Evolutionary conservation across 2,797 vertebrate genomes (phyloP).

Genomic region (Mareca strepera): DNA sequence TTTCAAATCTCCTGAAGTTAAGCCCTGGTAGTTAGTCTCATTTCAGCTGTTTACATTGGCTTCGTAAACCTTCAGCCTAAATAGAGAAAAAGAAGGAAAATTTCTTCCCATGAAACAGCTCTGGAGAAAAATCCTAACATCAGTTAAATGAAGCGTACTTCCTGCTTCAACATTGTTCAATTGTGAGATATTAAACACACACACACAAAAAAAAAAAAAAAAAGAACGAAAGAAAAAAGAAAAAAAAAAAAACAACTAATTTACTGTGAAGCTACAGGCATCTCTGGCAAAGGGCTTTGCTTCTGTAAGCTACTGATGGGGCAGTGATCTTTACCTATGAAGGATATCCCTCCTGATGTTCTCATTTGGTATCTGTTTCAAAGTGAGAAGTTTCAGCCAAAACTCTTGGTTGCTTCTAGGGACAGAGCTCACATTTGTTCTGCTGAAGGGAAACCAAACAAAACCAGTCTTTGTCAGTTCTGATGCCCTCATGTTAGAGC

Average conservation of each 20-base stretch:
- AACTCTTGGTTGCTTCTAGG: not conserved
- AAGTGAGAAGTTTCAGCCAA: not conserved
- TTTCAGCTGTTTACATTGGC: constrained; percentile 43
- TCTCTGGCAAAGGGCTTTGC: not conserved
- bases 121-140: not conserved
- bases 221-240: too few species aligned
- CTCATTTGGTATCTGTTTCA: not conserved
- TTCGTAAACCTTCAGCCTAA: constrained; percentile 22
- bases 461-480: not conserved
- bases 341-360: not conserved
- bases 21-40: not conserved
- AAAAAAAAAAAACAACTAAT: not conserved
- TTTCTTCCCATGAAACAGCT: constrained; percentile 39
- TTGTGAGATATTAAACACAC: constrained; percentile 7
- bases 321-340: not conserved
- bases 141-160: not conserved
- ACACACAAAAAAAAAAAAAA: not conserved
- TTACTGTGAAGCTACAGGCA: not conserved
- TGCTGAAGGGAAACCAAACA: not conserved
- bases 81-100: not conserved
- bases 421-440: not conserved
- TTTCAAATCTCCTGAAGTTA: constrained; percentile 2
- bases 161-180: constrained; percentile 19
- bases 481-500: not conserved
- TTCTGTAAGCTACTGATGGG: not conserved